Conservation (phyloP, 1,140 invertebrate genomes). For the Aphelenchoides fujianensis region DNA sequence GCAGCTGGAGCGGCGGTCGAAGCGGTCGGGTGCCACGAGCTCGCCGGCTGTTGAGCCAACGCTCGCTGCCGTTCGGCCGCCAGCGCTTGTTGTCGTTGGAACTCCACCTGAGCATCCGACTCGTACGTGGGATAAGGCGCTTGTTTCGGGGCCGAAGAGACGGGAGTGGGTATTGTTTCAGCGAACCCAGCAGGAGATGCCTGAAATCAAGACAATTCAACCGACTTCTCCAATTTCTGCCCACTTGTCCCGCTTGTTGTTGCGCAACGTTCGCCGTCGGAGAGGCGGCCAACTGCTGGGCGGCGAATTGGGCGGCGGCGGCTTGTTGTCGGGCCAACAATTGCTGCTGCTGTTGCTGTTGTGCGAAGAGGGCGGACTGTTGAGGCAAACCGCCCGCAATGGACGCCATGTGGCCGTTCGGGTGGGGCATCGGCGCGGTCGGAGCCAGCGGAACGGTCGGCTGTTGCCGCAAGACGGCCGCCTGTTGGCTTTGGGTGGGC, state of each 20-base stretch:
- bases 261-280: background rate
- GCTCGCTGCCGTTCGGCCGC: background rate
- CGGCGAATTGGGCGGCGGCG: background rate
- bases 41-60: background rate
- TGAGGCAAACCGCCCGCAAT: background rate
- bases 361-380: background rate
- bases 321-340: slow-evolving; percentile 1
- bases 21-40: background rate
- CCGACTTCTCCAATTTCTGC: no score
- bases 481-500: background rate
- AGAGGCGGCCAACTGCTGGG: background rate
- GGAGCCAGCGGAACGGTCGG: background rate
- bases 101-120: background rate
- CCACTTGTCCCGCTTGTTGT: background rate
- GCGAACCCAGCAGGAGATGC: no score
- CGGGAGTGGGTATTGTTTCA: no score
- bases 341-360: slow-evolving; percentile 7
- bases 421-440: background rate
- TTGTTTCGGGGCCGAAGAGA: background rate
- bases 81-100: slow-evolving; percentile 5
- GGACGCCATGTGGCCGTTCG: background rate
- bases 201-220: no score
- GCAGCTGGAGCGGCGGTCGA: background rate
- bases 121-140: background rate
- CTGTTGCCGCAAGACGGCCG: background rate